Evolutionary conservation across 2,888 invertebrate genomes (phyloP).

Genomic region (Athrips mouffetella): DNA sequence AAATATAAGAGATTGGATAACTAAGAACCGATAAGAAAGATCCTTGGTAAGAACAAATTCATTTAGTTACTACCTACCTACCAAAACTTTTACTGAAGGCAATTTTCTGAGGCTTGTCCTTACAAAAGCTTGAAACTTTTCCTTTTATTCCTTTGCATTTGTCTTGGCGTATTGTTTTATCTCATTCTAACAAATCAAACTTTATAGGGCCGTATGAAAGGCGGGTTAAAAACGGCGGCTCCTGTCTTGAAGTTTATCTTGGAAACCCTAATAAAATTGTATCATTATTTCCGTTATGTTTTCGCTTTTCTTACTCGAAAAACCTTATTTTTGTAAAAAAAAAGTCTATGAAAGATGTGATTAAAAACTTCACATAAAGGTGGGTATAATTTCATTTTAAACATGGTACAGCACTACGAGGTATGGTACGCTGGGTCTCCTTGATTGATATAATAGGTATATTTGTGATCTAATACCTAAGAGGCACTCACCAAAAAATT

Average conservation of each 20-base stretch:
- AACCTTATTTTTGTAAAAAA: too few species aligned
- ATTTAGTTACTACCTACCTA: neutral
- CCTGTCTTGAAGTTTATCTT: slow-evolving; percentile 3
- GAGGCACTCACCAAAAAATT: too few species aligned
- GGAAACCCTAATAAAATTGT: slow-evolving; percentile 12
- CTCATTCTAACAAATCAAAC: slow-evolving; percentile 3
- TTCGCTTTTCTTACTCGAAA: slow-evolving; percentile 3
- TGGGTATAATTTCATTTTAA: too few species aligned
- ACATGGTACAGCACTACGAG: too few species aligned
- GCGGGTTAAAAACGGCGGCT: neutral
- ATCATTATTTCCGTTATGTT: slow-evolving; percentile 6
- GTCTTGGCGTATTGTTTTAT: slow-evolving; percentile 6
- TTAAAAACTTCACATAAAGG: too few species aligned
- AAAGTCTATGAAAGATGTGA: too few species aligned
- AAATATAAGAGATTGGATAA: neutral
- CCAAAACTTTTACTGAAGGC: slow-evolving; percentile 1
- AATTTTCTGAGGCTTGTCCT: neutral
- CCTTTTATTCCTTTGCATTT: slow-evolving; percentile 5
- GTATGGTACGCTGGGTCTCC: too few species aligned
- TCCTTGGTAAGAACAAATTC: slow-evolving; percentile 3
- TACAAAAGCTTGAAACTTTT: slow-evolving; percentile 1
- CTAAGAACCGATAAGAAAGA: neutral
- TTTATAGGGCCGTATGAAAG: slow-evolving; percentile 5
- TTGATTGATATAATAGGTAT: too few species aligned
- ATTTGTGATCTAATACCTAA: too few species aligned